phyloP scores from a whole-genome alignment of 2,797 vertebrate species.

The Malacoctenus gilli region DNA sequence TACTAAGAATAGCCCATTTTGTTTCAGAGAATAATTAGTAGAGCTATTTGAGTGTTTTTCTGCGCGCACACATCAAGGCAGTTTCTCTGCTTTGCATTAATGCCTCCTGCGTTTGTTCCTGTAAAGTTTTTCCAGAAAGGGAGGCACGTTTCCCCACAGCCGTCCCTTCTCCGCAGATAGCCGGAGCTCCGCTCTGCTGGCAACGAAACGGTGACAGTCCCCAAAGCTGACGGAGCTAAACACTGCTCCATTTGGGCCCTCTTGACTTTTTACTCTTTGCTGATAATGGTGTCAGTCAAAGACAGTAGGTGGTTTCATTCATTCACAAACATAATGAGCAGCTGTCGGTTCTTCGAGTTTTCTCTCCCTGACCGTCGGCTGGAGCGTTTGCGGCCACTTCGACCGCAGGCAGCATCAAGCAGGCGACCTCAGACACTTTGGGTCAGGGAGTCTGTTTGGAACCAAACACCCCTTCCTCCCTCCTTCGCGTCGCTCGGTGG shows the following conservation, averaged over 20 bases:
- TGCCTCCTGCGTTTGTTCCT: too few species aligned
- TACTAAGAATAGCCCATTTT: too few species aligned
- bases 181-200: conserved; percentile 2
- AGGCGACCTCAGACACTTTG: conserved; percentile 34
- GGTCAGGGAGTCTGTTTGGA: conserved; percentile 58
- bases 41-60: too few species aligned
- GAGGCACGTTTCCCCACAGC: conserved; percentile 25
- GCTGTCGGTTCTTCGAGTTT: background rate
- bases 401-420: conserved; percentile 40
- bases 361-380: background rate
- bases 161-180: background rate
- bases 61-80: too few species aligned
- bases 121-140: too few species aligned
- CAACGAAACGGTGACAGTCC: background rate
- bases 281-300: conserved; percentile 26
- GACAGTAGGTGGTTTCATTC: background rate
- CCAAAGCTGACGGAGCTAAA: conserved; percentile 20
- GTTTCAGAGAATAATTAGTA: too few species aligned
- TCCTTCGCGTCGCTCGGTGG: conserved; percentile 35
- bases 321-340: conserved; percentile 4
- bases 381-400: conserved; percentile 38
- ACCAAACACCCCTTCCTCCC: conserved; percentile 36
- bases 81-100: too few species aligned
- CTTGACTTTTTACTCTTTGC: conserved; percentile 17
- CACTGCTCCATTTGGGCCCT: conserved; percentile 7